Conservation (phyloP, 2,797 vertebrate genomes). For the Buceros bicornis region DNA sequence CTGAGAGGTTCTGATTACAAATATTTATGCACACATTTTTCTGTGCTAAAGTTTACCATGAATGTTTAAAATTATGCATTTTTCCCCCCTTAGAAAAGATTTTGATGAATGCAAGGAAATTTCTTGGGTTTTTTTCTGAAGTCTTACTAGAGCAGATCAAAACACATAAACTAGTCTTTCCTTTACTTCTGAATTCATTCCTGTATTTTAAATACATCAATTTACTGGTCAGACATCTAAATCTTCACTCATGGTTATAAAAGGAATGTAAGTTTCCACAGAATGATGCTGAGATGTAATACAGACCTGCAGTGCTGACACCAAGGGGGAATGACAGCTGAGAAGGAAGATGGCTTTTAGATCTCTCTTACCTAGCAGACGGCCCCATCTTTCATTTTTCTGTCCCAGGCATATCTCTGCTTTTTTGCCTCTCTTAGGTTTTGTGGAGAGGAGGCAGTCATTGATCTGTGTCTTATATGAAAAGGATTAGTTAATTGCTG, state of each 20-base stretch:
- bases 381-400: not conserved
- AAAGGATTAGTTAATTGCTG: not conserved
- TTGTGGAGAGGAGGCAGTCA: not conserved
- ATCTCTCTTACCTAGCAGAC: not conserved
- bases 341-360: not conserved
- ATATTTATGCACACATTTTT: conserved; percentile 43
- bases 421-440: not conserved
- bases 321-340: not conserved
- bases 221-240: not conserved
- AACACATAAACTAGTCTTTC: not conserved
- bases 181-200: not conserved
- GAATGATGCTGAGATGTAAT: not conserved
- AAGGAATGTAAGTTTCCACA: not conserved
- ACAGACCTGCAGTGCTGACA: not conserved
- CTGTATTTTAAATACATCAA: not conserved
- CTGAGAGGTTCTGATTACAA: conserved; percentile 41
- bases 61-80: not conserved
- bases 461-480: not conserved
- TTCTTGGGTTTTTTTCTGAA: not conserved
- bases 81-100: not conserved
- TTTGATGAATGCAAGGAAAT: not conserved
- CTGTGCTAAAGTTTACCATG: conserved; percentile 16
- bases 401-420: not conserved
- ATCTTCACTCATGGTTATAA: not conserved
- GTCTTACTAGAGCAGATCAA: not conserved